These are phyloP conservation scores for Pedionomus torquatus DNA, from an alignment of 2,113 vertebrate species.

Conservation along the genomic window DNA sequence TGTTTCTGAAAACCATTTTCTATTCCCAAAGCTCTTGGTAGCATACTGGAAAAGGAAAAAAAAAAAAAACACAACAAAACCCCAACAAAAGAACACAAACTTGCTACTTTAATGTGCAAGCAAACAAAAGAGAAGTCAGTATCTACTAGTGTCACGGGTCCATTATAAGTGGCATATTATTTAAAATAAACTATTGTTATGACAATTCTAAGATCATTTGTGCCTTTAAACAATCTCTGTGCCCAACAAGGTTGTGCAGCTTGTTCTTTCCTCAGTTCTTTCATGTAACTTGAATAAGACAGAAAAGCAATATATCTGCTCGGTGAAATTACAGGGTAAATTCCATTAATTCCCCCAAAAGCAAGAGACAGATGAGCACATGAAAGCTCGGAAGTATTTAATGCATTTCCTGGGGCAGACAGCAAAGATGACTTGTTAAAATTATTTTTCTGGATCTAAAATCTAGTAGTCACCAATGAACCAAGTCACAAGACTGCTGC, in stretches of 20 bases:
- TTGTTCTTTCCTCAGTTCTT: background rate
- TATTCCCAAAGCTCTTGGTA: background rate
- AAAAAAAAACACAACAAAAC: background rate
- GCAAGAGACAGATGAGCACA: background rate
- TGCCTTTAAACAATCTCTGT: background rate
- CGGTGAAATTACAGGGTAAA: background rate
- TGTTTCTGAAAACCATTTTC: background rate
- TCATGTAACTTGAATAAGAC: background rate
- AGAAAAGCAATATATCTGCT: background rate
- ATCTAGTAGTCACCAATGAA: background rate
- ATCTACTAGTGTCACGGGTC: background rate
- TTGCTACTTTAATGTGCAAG: background rate
- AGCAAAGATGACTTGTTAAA: background rate
- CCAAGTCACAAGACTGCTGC: background rate
- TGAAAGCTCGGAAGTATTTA: background rate
- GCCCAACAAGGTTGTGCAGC: background rate
- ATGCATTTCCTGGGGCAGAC: background rate
- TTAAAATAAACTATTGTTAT: background rate
- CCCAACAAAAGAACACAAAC: background rate
- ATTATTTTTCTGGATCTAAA: constrained; percentile 2
- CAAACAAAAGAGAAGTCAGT: background rate
- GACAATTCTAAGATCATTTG: background rate
- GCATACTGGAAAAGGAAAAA: background rate
- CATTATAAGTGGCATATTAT: background rate
- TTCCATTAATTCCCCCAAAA: background rate